Evolutionary conservation across 2,888 invertebrate genomes (phyloP).

Genomic region (Apotomis turbidana): DNA sequence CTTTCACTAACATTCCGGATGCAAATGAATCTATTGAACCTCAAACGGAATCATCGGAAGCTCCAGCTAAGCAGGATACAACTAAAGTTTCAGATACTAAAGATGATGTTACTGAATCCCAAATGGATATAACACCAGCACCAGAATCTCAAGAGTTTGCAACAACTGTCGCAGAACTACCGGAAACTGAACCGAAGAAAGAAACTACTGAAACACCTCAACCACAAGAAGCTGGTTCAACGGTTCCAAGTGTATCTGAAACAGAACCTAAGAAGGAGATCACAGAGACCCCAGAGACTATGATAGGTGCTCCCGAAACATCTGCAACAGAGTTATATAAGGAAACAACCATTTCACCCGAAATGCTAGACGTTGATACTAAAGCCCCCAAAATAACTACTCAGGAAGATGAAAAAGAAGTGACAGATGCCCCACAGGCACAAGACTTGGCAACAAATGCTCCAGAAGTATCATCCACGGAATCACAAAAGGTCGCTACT

Average conservation of each 20-base stretch:
- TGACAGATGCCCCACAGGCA: slow-evolving; percentile 3
- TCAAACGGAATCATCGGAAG: slow-evolving; percentile 37
- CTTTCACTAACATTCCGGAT: slow-evolving; percentile 17
- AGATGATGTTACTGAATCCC: neutral
- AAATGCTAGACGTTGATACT: slow-evolving; percentile 30
- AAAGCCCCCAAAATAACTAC: neutral
- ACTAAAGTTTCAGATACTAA: slow-evolving; percentile 6
- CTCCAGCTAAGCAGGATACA: slow-evolving; percentile 26
- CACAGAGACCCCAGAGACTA: slow-evolving; percentile 10
- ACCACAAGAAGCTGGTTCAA: neutral
- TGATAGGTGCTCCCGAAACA: neutral
- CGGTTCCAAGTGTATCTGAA: neutral
- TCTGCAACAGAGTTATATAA: neutral
- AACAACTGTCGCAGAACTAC: slow-evolving; percentile 2
- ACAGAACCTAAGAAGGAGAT: slow-evolving; percentile 7
- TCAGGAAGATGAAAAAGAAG: slow-evolving; percentile 2
- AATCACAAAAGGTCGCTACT: slow-evolving; percentile 13
- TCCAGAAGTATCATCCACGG: slow-evolving; percentile 17
- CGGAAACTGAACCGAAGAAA: slow-evolving; percentile 2
- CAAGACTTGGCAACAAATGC: slow-evolving; percentile 11
- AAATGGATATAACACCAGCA: slow-evolving; percentile 10
- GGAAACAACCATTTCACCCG: slow-evolving; percentile 29
- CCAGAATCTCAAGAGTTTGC: neutral
- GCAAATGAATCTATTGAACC: slow-evolving; percentile 20
- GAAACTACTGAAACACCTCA: slow-evolving; percentile 35